Conservation (phyloP, 2,113 vertebrate genomes). For the Aspidoscelis tigris region DNA sequence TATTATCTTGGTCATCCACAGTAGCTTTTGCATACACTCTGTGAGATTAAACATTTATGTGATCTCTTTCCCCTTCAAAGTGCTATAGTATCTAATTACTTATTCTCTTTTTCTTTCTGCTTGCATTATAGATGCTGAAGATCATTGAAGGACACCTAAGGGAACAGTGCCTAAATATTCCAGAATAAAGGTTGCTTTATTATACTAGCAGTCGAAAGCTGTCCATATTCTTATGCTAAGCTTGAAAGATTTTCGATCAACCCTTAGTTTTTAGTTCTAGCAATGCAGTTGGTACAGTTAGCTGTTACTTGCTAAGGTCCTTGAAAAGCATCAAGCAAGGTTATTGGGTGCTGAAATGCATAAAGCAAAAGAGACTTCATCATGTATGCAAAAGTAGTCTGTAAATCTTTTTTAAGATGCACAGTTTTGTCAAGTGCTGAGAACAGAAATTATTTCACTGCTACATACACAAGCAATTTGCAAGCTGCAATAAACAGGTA, state of each 20-base stretch:
- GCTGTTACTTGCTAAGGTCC: conserved; percentile 71
- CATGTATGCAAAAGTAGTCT: conserved; percentile 53
- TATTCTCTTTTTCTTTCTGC: conserved; percentile 38
- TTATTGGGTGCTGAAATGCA: conserved; percentile 65
- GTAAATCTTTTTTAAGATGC: conserved; percentile 58
- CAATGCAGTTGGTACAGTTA: conserved; percentile 57
- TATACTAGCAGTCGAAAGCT: conserved; percentile 46
- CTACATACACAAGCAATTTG: conserved; percentile 45
- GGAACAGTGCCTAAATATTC: conserved; percentile 59
- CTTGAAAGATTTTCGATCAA: conserved; percentile 73
- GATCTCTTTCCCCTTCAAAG: conserved; percentile 51
- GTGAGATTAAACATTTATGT: conserved; percentile 62
- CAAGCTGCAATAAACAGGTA: conserved; percentile 63
- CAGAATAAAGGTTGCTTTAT: conserved; percentile 59
- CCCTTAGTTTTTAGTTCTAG: conserved; percentile 65
- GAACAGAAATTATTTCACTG: conserved; percentile 64
- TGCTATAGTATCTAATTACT: conserved; percentile 32
- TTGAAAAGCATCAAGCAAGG: conserved; percentile 73
- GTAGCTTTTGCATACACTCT: conserved; percentile 49
- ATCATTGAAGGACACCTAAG: conserved; percentile 58
- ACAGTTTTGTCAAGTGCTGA: conserved; percentile 59
- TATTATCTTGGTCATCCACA: conserved; percentile 61
- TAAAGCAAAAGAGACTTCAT: conserved; percentile 59
- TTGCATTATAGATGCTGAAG: conserved; percentile 55
- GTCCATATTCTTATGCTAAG: conserved; percentile 74